Evolutionary conservation across 2,888 invertebrate species (phyloP).

Genomic region (Periphyllus acericola): DNA sequence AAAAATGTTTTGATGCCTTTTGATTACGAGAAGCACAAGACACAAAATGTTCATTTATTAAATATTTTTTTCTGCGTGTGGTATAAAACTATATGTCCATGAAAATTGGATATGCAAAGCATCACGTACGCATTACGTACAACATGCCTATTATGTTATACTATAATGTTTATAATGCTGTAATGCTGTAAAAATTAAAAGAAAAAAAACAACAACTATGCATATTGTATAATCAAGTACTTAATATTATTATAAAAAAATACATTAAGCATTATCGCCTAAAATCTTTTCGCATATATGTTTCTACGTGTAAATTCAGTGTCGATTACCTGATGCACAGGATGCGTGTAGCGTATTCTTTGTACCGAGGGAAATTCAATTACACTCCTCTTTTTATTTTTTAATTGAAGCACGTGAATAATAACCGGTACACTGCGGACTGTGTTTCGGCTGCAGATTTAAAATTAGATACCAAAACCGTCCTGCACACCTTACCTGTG

Average conservation of each 20-base stretch:
- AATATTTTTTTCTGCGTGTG: neutral
- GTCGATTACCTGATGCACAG: conserved; percentile 23
- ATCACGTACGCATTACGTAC: neutral
- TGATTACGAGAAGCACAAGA: neutral
- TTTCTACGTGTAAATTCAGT: neutral
- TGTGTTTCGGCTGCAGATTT: neutral
- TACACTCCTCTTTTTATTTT: neutral
- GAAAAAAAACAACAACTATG: neutral
- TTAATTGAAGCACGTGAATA: conserved; percentile 22
- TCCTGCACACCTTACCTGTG: neutral
- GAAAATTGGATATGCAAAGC: conserved; percentile 21
- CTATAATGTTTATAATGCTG: neutral
- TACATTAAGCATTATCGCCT: conserved; percentile 31
- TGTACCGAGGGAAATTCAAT: conserved; percentile 38
- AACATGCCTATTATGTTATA: neutral
- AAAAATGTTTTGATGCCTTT: neutral
- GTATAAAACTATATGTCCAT: neutral
- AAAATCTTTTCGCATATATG: conserved; percentile 30
- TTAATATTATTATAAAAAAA: conserved; percentile 31
- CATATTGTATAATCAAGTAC: conserved; percentile 31
- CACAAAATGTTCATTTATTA: conserved; percentile 16
- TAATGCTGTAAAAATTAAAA: neutral
- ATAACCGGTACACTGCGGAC: neutral
- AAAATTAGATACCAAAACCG: neutral
- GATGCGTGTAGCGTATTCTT: neutral